Base-by-base conservation (phyloP, 2,888 invertebrate species). In the Euplagia quadripunctaria region DNA sequence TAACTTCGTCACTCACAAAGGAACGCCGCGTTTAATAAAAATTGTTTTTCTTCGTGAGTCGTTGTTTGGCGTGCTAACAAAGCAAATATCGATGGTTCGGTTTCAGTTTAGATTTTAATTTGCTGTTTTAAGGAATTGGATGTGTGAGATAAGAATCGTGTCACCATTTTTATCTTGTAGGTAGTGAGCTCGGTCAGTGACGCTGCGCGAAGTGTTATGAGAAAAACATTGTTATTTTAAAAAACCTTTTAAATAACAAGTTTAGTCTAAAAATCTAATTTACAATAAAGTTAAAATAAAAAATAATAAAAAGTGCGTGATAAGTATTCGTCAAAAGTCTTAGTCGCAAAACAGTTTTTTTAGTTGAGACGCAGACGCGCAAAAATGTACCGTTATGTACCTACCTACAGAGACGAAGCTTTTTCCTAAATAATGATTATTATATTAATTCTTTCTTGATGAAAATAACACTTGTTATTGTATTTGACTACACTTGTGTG, bases 1-100 rank as follows among this genome's bases (percentile, higher is more conserved):
- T 78, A 78, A 58, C 31, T 49, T 20, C 72, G 75, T 77, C 68
- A 72, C 51, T 55, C 74, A 83, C 83, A 83, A 83, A 83, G 85
- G 77, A 77, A 65, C 71, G 67, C 42, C 68, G 51, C 69, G 72
- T 75, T 66, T 72, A 75, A 74, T 78, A 65, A 72, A 73, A 76
- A 76, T 63, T 79, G 64, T 77, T 79, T 78, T 78, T 75, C 70
- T 79, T 72, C 69, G 66, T 68, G 69, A 9, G 7, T 31, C 71
- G 73, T 65, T 46, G 71, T 72, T 80, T 71, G 69, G 68, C 72
- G 71, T 52, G 67, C 67, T 74, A 76, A 84, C 81, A 80, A 81
- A 81, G 75, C 72, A 73, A 72, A 69, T 76, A 52, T 61, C 52
- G 68, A 73, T 69, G 66, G 71, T 71, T 73, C 51, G 46, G 52